Base-by-base conservation (phyloP, 2,113 vertebrate genomes). In the Menidia beryllina region DNA sequence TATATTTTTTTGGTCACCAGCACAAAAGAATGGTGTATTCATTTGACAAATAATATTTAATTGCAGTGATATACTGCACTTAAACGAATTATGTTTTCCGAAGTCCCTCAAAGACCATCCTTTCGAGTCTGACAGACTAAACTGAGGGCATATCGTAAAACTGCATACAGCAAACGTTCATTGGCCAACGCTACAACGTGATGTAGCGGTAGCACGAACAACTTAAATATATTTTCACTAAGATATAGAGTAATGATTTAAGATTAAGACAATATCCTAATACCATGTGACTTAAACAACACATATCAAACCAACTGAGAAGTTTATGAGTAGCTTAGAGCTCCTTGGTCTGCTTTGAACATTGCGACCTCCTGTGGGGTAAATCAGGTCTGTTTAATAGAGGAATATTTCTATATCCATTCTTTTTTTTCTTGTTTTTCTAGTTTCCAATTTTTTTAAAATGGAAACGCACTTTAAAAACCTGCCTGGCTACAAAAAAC, bases 121-220 rank as follows among this genome's bases (percentile, higher is more conserved):
- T 12, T 53, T 14, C 45, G 0, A 17, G 21, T 20, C 86, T 81
- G 58, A 56, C 50, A 88, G 75, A 60, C 72, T 0, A 5, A 14
- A 12, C 0, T n/a, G 0, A 17, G 83, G 86, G 39, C 4, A 2
- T 3, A 14, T 4, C 20, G 0, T 1, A 0, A 15, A 1, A 4
- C 3, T 0, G 0, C 0, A 0, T 20, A 25, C 4, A 0, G 2
- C 5, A n/a, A 7, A 17, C 5, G 1, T 27, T 49, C 15, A 85
- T 77, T 85, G 82, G 79, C 43, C 59, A 23, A 48, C 23, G 1
- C 3, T 4, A 2, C 10, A 39, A 11, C 1, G 51, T 77, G 80
- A 81, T 58, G 1, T 10, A 7, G n/a, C 23, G 27, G 47, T 12
- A 21, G 24, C 45, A 6, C 56, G 36, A 21, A 19, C 1, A 30